Percentiles rank a stretch among this genome's conserved stretches.
Evolutionary conservation across 2,113 vertebrate genomes (phyloP).

Genomic region (Electrona antarctica): DNA sequence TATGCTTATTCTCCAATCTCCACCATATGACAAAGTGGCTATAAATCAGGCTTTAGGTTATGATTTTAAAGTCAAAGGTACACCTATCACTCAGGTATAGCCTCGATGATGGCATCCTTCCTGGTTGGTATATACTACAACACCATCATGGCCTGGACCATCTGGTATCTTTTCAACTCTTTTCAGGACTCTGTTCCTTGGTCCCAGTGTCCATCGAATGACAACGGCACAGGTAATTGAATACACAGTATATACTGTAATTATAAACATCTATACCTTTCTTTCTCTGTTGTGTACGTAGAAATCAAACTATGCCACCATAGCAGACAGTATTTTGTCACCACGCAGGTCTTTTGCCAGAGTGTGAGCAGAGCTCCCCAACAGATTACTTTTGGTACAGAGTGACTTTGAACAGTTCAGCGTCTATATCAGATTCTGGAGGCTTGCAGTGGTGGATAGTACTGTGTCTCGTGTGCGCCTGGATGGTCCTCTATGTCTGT

Average conservation of each 20-base stretch:
- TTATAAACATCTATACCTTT: no score
- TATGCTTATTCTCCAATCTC: not conserved
- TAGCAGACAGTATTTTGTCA: constrained; percentile 9
- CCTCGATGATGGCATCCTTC: constrained; percentile 89
- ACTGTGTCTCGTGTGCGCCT: constrained; percentile 83
- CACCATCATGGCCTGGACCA: constrained; percentile 87
- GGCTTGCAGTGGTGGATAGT: constrained; percentile 88
- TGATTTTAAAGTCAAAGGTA: not conserved
- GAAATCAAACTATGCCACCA: no score
- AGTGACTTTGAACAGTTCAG: constrained; percentile 85
- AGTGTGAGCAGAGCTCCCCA: constrained; percentile 85
- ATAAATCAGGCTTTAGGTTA: not conserved
- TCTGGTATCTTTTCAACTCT: constrained; percentile 75
- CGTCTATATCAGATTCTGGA: constrained; percentile 81
- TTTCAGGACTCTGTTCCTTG: constrained; percentile 85
- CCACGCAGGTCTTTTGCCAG: constrained; percentile 76
- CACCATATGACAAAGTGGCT: no score
- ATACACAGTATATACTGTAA: no score
- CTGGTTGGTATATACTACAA: constrained; percentile 91
- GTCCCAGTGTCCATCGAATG: constrained; percentile 83
- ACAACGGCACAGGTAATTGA: constrained; percentile 81
- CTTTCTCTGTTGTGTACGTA: no score
- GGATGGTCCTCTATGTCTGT: constrained; percentile 85
- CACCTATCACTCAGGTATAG: constrained; percentile 77
- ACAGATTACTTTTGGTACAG: constrained; percentile 94